Conservation (phyloP, 2,797 vertebrate genomes). For the Leptodactylus fallax region DNA sequence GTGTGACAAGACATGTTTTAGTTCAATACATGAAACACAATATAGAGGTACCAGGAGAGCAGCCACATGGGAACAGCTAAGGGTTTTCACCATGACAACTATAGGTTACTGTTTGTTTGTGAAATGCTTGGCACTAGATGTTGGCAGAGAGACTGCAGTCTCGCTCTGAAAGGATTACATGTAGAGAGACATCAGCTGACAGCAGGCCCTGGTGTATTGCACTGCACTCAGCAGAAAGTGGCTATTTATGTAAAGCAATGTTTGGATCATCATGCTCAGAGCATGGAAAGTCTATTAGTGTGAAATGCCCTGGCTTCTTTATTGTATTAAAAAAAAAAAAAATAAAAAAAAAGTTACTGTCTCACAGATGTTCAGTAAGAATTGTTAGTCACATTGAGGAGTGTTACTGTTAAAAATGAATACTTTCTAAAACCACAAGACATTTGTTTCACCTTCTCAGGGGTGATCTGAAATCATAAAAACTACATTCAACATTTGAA, state of each 20-base stretch:
- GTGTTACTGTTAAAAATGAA: background rate
- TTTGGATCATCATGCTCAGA: background rate
- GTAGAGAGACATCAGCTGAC: slow-evolving; percentile 35
- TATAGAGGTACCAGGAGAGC: background rate
- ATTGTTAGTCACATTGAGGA: background rate
- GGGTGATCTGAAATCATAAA: background rate
- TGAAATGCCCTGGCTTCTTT: background rate
- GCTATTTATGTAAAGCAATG: slow-evolving; percentile 45
- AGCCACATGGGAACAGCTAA: slow-evolving; percentile 21
- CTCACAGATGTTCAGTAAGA: background rate
- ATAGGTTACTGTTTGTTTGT: slow-evolving; percentile 40
- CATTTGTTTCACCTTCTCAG: background rate
- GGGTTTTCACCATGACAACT: slow-evolving; percentile 50
- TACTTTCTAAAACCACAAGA: background rate
- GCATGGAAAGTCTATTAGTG: background rate
- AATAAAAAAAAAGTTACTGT: background rate
- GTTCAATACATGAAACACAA: background rate
- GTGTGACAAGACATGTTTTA: background rate
- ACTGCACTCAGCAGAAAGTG: slow-evolving; percentile 51
- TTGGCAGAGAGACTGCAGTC: slow-evolving; percentile 18
- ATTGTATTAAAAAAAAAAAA: background rate
- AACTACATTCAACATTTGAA: background rate
- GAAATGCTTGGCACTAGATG: slow-evolving; percentile 49
- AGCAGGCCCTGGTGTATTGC: slow-evolving; percentile 15
- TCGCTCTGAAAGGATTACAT: slow-evolving; percentile 27